Base-by-base conservation (phyloP, 2,888 invertebrate genomes). In the Ichneumon xanthorius region DNA sequence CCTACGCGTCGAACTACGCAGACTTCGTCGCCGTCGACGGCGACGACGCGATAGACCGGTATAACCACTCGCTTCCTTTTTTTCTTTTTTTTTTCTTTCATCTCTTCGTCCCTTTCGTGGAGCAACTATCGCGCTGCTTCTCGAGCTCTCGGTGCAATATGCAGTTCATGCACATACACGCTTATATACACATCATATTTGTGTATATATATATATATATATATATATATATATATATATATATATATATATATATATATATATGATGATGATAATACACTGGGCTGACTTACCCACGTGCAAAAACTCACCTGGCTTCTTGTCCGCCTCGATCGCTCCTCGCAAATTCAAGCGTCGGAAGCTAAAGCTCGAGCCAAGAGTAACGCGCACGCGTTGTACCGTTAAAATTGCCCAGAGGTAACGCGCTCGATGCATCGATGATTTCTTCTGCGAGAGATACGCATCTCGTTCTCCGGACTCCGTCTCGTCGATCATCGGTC, bases 21-120 rank as follows among this genome's bases (percentile, higher is more conserved):
- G 71, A 77, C 82, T 65, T 75, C 33, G 75, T 40, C 71, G 63
- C 53, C 75, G 78, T 9, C 78, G 72, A 16, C 76, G 80, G 45
- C 82, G 75, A 50, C 85, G 80, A 80, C 76, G 85, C 85, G 85
- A 80, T 85, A 85, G 85, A 85, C 85, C 85, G 85, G 85, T 85
- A 85, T 85, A 85, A 85, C 85, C 85, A 85, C 85, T 85, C 78
- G 79, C 33, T 80, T 61, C 72, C 76, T 58, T 45, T 26, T 68
- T 72, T 71, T 82, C 71, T 79, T 73, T 0, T 37, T 68, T 26
- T 53, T 65, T n/a, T 67, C 37, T 61, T 50, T 68, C 61, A 11
- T 37, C 75, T 61, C 53, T 53, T 70, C 61, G 53, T 70, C 63
- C 14, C 33, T 68, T 55, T 78, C 63, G 22, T 53, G 26, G 50